phyloP scores from a whole-genome alignment of 2,797 vertebrate species.

The Liparis tanakae region DNA sequence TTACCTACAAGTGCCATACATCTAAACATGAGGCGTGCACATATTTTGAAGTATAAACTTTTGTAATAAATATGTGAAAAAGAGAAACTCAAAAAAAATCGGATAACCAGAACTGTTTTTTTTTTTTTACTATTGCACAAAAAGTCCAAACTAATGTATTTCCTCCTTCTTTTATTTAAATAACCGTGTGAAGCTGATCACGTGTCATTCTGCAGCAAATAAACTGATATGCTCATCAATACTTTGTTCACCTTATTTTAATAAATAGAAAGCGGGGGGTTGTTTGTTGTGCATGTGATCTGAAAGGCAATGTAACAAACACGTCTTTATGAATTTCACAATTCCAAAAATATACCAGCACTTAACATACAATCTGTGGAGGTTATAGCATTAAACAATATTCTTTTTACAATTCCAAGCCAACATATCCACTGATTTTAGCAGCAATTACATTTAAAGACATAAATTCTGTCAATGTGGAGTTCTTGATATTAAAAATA shows the following conservation, averaged over 20 bases:
- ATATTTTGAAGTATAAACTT: not conserved
- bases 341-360: not conserved
- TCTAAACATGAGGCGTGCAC: not conserved
- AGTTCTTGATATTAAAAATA: not conserved
- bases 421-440: not conserved
- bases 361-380: not conserved
- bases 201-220: not conserved
- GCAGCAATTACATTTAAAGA: too few relatives aligned
- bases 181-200: not conserved
- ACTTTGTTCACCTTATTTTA: not conserved
- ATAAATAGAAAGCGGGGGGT: not conserved
- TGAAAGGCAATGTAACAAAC: not conserved
- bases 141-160: not conserved
- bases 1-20: constrained; percentile 18
- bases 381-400: not conserved
- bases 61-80: constrained; percentile 3
- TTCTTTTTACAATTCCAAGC: not conserved
- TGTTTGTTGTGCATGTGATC: not conserved
- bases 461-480: too few relatives aligned
- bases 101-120: constrained; percentile 3
- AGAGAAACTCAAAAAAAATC: not conserved
- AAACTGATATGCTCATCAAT: not conserved
- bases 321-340: not conserved
- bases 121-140: not conserved
- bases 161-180: not conserved